Evolutionary conservation across 2,888 invertebrate genomes (phyloP), one percentile per base, ranked within the genome.

Genomic region (Drosophila neutralis): DNA sequence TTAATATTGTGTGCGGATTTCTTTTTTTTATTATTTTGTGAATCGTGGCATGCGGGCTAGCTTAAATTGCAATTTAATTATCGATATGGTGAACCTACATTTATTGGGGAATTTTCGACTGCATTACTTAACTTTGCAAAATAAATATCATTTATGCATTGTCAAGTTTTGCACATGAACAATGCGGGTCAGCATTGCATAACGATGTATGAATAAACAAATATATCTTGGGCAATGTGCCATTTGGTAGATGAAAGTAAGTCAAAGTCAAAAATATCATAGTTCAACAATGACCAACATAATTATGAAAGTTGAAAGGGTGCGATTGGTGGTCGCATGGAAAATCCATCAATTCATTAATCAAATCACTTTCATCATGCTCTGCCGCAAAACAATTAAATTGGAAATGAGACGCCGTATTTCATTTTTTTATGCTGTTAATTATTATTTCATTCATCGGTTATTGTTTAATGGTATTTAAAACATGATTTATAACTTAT

Each of bases 41-140:
- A 11, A 29, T 63, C 59, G 29, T 61, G 54, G 60, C 31, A 70
- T 88, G 83, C 85, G 85, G 82, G 84, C n/a, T 38, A 21, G 45
- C 61, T 40, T 3, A 73, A 75, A 84, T 73, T 84, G 84, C 84
- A 87, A 36, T 72, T 73, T 86, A 87, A 83, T 80, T 78, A 86
- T 80, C 73, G 74, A 78, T 75, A 75, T 70, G 73, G 64, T 18
- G 27, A 58, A 59, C 51, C 33, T 24, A 33, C 11, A 42, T 36
- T 10, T 21, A 52, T 58, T 24, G 40, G 62, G 49, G 40, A 36
- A 33, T 52, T 59, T 57, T 57, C 24, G 21, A 13, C 2, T 57
- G 57, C 62, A 53, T 56, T 45, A 48, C 40, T 66, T 52, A 66
- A 69, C 18, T 51, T 40, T 56, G 51, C 49, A 51, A 60, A 60